Percentiles rank a stretch among this genome's conserved stretches.
Conservation (phyloP, 2,113 vertebrate genomes). For the Nesoenas mayeri region DNA sequence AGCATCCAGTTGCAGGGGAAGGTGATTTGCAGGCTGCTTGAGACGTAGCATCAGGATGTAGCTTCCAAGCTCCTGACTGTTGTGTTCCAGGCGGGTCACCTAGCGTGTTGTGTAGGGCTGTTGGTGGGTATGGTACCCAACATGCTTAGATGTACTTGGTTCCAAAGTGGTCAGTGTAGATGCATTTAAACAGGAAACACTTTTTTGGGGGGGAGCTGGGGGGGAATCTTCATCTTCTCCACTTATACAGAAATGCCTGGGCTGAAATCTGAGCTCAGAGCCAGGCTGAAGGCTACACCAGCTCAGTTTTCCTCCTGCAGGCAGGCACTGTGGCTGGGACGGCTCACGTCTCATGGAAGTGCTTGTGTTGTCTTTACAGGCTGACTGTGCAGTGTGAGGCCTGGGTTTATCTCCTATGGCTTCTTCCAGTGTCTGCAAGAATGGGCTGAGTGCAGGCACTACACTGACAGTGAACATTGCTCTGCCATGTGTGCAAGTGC, state of each 20-base stretch:
- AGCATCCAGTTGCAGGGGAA: neutral
- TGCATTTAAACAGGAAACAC: neutral
- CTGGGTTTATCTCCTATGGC: neutral
- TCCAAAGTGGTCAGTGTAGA: neutral
- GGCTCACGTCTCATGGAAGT: neutral
- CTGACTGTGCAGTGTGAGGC: neutral
- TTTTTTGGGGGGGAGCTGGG: no score
- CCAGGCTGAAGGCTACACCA: neutral
- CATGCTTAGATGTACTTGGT: neutral
- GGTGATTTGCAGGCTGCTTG: neutral
- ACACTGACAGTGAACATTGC: neutral
- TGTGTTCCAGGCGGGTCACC: neutral
- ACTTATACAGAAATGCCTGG: neutral
- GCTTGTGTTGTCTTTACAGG: neutral
- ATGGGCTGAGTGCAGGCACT: neutral
- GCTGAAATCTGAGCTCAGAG: neutral
- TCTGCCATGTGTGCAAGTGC: neutral
- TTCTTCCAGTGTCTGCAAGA: neutral
- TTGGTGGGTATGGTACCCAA: neutral
- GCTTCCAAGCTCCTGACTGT: neutral
- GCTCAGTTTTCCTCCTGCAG: neutral
- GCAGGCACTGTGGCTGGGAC: neutral
- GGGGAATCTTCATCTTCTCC: neutral
- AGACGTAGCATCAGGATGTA: neutral
- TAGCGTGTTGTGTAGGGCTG: rapidly evolving